A percentile compares a stretch with the other conserved stretches of the same genome.
Evolutionary conservation across 1,140 invertebrate species (phyloP).

Genomic region (Dendroctonus valens): DNA sequence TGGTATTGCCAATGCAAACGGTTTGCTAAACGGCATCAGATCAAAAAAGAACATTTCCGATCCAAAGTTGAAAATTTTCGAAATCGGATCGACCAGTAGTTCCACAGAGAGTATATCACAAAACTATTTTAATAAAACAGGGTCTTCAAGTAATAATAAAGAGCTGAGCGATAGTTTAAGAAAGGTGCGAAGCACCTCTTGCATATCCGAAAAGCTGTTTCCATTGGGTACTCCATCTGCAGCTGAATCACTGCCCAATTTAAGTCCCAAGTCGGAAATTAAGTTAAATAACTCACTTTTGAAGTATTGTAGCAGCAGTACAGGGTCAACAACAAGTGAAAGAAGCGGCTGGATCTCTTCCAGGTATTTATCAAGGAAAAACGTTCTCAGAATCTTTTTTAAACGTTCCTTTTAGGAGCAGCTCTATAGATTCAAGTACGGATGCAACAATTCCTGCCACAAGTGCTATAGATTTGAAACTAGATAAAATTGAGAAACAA

Average conservation of each 20-base stretch:
- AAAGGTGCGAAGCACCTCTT: constrained; percentile 63
- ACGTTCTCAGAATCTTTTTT: background rate
- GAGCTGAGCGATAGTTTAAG: constrained; percentile 45
- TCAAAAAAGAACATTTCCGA: constrained; percentile 8
- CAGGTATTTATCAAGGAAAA: constrained; percentile 38
- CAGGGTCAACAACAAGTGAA: constrained; percentile 70
- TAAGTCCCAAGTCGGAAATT: constrained; percentile 54
- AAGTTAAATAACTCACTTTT: constrained; percentile 24
- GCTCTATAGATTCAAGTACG: constrained; percentile 52
- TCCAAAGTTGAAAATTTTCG: constrained; percentile 35
- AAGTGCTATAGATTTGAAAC: constrained; percentile 35
- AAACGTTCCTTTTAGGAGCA: constrained; percentile 61
- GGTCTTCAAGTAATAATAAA: constrained; percentile 20
- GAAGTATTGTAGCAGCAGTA: constrained; percentile 55
- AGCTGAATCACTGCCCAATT: constrained; percentile 63
- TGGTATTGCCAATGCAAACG: constrained; percentile 7
- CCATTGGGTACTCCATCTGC: constrained; percentile 33
- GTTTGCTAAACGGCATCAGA: constrained; percentile 8
- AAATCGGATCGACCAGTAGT: constrained; percentile 39
- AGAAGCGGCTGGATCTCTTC: constrained; percentile 77
- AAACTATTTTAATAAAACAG: constrained; percentile 29
- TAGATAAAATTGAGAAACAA: constrained; percentile 39
- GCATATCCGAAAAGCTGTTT: constrained; percentile 53
- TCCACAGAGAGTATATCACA: constrained; percentile 35
- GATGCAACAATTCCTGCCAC: constrained; percentile 38